Percentiles rank a stretch among this genome's conserved stretches.
Evolutionary conservation across 2,113 vertebrate species (phyloP).

Genomic region (Gnathonemus echidnorhynchus): DNA sequence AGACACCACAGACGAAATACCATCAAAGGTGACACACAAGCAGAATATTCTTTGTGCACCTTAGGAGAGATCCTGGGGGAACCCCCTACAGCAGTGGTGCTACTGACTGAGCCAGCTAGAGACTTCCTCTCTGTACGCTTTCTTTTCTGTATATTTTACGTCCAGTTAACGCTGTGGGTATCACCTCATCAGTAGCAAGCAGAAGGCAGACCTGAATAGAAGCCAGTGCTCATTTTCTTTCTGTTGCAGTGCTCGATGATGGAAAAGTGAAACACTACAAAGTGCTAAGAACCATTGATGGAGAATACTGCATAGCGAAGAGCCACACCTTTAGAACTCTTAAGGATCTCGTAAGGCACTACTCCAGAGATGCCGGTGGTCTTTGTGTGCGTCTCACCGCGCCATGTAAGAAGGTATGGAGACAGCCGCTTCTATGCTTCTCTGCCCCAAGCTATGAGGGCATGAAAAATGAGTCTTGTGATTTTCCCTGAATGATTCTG

Average conservation of each 20-base stretch:
- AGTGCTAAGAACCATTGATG: constrained; percentile 61
- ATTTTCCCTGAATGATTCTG: not conserved
- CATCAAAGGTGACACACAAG: not conserved
- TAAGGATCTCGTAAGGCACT: constrained; percentile 69
- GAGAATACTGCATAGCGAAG: constrained; percentile 62
- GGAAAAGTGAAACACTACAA: constrained; percentile 82
- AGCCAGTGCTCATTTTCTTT: constrained; percentile 15
- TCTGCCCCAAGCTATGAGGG: not conserved
- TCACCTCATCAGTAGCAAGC: not conserved
- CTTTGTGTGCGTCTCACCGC: constrained; percentile 69
- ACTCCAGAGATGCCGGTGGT: constrained; percentile 62
- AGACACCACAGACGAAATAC: not conserved
- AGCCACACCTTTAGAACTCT: constrained; percentile 62
- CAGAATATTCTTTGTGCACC: not conserved
- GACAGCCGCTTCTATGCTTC: not conserved
- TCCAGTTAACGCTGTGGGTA: not conserved
- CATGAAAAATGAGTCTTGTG: not conserved
- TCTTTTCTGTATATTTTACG: not conserved
- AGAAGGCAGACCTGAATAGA: not conserved
- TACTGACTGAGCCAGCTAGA: too few species aligned
- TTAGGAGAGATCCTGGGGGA: not conserved
- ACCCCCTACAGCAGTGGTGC: not conserved
- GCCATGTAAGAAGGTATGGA: constrained; percentile 79
- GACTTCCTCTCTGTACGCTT: not conserved
- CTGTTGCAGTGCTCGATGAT: constrained; percentile 66